Percentiles rank a stretch among this genome's conserved stretches.
Conservation (phyloP, 2,797 vertebrate species). For the Danio kyathit region DNA sequence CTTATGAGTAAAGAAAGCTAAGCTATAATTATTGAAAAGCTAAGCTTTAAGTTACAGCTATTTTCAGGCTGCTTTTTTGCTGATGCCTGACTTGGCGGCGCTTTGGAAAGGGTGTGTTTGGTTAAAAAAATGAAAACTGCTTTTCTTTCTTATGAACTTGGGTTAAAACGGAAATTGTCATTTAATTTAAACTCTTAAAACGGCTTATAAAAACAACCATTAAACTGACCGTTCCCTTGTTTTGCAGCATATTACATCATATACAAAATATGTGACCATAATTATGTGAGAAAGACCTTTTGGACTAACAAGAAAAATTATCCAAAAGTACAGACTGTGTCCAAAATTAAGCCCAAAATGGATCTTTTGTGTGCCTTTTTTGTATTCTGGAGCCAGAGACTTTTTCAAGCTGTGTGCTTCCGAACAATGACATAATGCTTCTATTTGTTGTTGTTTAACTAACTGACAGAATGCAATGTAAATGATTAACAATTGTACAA, state of each 20-base stretch:
- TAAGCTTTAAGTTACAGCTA: constrained; percentile 48
- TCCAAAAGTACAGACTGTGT: background rate
- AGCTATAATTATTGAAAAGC: constrained; percentile 64
- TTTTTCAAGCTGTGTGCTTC: too few relatives aligned
- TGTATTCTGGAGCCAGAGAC: too few relatives aligned
- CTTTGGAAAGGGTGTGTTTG: constrained; percentile 27
- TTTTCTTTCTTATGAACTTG: constrained; percentile 17
- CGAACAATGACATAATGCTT: too few relatives aligned
- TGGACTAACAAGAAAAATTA: background rate
- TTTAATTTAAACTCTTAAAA: constrained; percentile 42
- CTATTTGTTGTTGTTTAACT: too few relatives aligned
- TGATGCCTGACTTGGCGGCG: constrained; percentile 18
- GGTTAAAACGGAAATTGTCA: constrained; percentile 10
- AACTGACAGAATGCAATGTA: too few relatives aligned
- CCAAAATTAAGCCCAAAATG: background rate
- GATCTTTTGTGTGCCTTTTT: too few relatives aligned
- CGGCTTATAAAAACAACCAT: constrained; percentile 7
- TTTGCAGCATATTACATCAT: constrained; percentile 12
- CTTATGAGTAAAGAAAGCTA: constrained; percentile 51
- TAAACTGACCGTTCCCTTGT: constrained; percentile 27
- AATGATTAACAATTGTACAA: too few relatives aligned
- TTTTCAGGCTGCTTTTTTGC: constrained; percentile 51
- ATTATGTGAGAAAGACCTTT: constrained; percentile 20
- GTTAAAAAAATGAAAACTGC: constrained; percentile 30
- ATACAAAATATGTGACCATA: background rate